Conservation (phyloP, 2,113 vertebrate species). For the Pelobates fuscus region DNA sequence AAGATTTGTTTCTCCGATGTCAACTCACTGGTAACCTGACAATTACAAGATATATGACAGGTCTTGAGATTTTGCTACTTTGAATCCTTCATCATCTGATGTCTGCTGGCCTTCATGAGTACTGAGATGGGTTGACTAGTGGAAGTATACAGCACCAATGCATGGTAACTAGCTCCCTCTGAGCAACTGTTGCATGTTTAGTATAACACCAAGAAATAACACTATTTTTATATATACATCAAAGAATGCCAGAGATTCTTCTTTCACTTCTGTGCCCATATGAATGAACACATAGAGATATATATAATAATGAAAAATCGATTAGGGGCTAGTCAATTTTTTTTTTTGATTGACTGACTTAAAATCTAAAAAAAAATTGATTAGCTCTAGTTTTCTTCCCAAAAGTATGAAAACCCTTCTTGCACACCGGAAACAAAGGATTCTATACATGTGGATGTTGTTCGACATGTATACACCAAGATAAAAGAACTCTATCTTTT, state of each 20-base stretch:
- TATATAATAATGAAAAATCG: no score
- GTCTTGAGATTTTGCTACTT: not conserved
- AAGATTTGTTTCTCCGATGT: constrained; percentile 21
- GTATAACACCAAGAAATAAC: not conserved
- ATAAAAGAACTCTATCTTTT: no score
- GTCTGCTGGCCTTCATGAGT: not conserved
- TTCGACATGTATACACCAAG: no score
- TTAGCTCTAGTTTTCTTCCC: no score
- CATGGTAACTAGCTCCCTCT: not conserved
- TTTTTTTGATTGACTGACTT: no score
- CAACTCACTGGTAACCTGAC: constrained; percentile 25
- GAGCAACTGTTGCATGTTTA: not conserved
- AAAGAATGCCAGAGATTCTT: no score
- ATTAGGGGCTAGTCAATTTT: no score
- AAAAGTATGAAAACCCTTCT: no score
- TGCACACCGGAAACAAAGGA: no score
- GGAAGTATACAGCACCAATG: not conserved
- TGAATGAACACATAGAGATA: not conserved
- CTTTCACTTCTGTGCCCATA: not conserved
- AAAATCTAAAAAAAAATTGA: no score
- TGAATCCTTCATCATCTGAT: constrained; percentile 9
- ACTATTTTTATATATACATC: not conserved
- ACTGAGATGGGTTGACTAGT: not conserved
- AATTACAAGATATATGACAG: constrained; percentile 32
- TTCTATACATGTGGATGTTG: no score